phyloP scores from a whole-genome alignment of 2,113 vertebrate species.

The Hypomesus transpacificus region DNA sequence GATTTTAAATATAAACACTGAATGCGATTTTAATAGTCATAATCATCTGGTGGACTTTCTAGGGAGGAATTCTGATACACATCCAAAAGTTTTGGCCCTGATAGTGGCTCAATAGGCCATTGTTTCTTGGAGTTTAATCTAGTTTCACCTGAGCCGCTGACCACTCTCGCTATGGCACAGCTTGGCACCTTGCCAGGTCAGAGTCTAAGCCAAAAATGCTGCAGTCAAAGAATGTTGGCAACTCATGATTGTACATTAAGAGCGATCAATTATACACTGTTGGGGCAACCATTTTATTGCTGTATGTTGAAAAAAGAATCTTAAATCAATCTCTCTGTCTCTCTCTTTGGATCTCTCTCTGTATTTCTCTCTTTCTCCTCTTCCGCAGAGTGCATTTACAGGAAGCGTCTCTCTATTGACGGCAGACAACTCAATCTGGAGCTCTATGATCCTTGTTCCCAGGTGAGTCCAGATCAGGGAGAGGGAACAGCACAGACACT shows the following conservation, averaged over 20 bases:
- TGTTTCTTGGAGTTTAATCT: constrained; percentile 20
- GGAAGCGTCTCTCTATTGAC: constrained; percentile 78
- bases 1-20: too few species aligned
- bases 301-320: neutral
- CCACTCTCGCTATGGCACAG: neutral
- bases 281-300: neutral
- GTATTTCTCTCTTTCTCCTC: neutral
- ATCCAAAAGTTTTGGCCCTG: neutral
- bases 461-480: constrained; percentile 65
- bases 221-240: neutral
- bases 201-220: neutral
- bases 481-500: neutral
- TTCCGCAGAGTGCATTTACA: constrained; percentile 81
- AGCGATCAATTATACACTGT: neutral
- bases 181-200: neutral
- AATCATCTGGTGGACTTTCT: too few species aligned
- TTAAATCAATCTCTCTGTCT: neutral
- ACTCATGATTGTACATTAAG: neutral
- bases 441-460: constrained; percentile 83
- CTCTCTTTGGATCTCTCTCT: neutral
- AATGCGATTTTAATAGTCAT: too few species aligned
- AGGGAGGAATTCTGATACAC: too few species aligned
- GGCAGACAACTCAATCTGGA: constrained; percentile 79
- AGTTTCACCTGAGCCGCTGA: constrained; percentile 24
- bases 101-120: constrained; percentile 17